phyloP scores from a whole-genome alignment of 2,113 vertebrate species.

The Bungarus multicinctus region DNA sequence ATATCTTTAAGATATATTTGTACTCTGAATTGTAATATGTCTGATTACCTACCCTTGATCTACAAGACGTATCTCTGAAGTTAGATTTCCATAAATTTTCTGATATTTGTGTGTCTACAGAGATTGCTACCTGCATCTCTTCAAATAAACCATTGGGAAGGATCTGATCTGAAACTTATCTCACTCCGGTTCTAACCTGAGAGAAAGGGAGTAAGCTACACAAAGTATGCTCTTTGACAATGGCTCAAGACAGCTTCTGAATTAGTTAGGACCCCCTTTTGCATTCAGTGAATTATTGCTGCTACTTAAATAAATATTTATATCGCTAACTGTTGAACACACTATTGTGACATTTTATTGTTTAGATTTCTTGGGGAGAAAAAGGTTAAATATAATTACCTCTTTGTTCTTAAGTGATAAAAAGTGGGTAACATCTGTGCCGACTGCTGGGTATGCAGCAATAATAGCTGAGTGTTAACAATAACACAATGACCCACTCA shows the following conservation, averaged over 20 bases:
- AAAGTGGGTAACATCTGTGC: constrained; percentile 20
- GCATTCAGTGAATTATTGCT: constrained; percentile 28
- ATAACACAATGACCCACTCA: constrained; percentile 23
- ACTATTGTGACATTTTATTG: constrained; percentile 43
- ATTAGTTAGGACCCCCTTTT: constrained; percentile 17
- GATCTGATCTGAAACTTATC: not conserved
- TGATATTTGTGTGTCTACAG: not conserved
- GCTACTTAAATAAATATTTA: constrained; percentile 49
- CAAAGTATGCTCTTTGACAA: not conserved
- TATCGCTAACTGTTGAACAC: constrained; percentile 43
- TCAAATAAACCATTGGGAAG: not conserved
- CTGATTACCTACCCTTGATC: not conserved
- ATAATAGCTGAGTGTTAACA: constrained; percentile 23
- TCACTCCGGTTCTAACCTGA: not conserved
- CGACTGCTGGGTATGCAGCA: constrained; percentile 19
- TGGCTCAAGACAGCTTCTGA: not conserved
- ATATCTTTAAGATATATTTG: not conserved
- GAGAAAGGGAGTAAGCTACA: not conserved
- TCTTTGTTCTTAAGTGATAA: constrained; percentile 40
- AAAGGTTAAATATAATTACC: constrained; percentile 45
- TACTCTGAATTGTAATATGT: not conserved
- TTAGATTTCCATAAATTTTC: not conserved
- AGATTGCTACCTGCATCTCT: not conserved
- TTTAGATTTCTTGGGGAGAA: constrained; percentile 49
- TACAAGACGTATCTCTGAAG: not conserved